Evolutionary conservation across 2,113 vertebrate genomes (phyloP).

Genomic region (Vulpes ferrilata): DNA sequence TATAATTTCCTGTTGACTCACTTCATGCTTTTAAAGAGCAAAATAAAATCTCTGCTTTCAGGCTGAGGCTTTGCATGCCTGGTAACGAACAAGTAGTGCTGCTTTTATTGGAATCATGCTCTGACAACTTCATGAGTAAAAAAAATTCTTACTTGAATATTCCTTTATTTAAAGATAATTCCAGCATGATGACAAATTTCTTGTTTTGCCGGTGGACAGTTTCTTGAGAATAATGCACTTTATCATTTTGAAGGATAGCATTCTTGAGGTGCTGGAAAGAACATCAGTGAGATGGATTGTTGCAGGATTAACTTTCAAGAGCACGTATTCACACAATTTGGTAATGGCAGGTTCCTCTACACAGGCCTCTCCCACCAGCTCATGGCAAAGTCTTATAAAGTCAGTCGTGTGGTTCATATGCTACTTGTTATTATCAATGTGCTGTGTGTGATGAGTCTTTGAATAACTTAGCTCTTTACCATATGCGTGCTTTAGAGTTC

Average conservation of each 20-base stretch:
- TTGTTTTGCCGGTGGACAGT: neutral
- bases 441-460: fast-evolving
- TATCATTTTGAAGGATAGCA: neutral
- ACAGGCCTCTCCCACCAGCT: fast-evolving
- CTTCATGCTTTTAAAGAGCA: neutral
- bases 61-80: neutral
- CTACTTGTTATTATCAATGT: fast-evolving
- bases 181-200: neutral
- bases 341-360: fast-evolving
- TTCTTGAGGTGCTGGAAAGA: neutral
- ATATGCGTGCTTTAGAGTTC: neutral
- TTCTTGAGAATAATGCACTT: neutral
- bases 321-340: fast-evolving
- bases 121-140: neutral
- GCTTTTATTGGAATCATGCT: neutral
- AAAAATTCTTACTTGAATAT: neutral
- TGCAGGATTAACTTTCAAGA: neutral
- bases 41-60: neutral
- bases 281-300: fast-evolving
- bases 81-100: neutral
- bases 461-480: neutral
- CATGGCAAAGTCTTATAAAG: neutral
- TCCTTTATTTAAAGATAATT: neutral
- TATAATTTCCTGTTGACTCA: neutral
- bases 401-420: fast-evolving